A percentile compares a stretch with the other conserved stretches of the same genome.
phyloP scores from a whole-genome alignment of 2,888 invertebrate genomes.

The Alloplasta piceator region DNA sequence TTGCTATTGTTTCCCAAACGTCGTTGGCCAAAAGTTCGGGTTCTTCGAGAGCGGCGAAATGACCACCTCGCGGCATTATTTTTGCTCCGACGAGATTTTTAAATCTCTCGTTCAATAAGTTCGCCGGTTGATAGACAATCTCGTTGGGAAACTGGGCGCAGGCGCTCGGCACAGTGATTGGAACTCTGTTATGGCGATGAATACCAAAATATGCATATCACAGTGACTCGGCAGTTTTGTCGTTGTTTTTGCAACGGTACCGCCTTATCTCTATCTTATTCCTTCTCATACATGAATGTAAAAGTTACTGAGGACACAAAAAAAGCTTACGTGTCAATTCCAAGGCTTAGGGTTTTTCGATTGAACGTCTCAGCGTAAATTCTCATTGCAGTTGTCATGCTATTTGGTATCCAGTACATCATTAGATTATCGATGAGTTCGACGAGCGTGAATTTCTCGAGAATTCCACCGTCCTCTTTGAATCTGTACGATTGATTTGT shows the following conservation, averaged over 20 bases:
- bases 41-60: constrained; percentile 80
- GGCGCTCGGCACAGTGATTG: constrained; percentile 75
- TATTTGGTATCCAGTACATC: constrained; percentile 85
- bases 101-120: constrained; percentile 74
- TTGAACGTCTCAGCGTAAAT: constrained; percentile 87
- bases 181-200: constrained; percentile 65
- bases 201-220: not conserved
- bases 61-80: constrained; percentile 78
- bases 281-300: not conserved
- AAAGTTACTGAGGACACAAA: not conserved
- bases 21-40: constrained; percentile 79
- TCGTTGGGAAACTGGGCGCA: constrained; percentile 80
- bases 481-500: constrained; percentile 84
- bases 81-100: constrained; percentile 76
- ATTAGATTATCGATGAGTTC: constrained; percentile 85
- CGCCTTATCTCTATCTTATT: not conserved
- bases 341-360: constrained; percentile 73
- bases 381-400: constrained; percentile 84
- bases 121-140: constrained; percentile 72
- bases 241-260: not conserved
- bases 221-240: not conserved
- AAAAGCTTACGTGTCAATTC: constrained; percentile 82
- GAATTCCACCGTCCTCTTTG: constrained; percentile 87
- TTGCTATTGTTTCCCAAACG: constrained; percentile 71
- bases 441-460: constrained; percentile 84